phyloP scores from a whole-genome alignment of 2,113 vertebrate species.

The Oenanthe oenanthe region DNA sequence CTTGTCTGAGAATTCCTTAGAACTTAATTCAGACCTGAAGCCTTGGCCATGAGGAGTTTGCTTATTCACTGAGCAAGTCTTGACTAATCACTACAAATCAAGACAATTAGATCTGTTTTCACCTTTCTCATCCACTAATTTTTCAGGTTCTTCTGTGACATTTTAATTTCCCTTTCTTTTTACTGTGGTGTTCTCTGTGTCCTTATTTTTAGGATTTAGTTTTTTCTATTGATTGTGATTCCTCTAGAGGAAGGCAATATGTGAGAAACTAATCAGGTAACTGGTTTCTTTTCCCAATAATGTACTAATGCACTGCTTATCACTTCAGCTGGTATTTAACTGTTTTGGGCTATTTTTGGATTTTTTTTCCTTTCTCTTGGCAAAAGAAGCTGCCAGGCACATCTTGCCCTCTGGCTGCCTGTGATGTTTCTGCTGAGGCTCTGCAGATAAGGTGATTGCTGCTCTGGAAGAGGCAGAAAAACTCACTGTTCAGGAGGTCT shows the following conservation, averaged over 20 bases:
- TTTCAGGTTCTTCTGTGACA: not conserved
- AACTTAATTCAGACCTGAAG: not conserved
- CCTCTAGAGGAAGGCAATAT: not conserved
- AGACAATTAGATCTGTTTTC: not conserved
- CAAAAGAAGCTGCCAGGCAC: not conserved
- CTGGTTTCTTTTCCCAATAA: not conserved
- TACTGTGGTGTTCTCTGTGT: not conserved
- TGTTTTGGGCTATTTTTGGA: not conserved
- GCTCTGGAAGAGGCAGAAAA: not conserved
- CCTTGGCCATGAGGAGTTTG: not conserved
- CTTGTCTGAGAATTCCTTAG: not conserved
- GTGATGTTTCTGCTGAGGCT: not conserved
- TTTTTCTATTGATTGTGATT: not conserved
- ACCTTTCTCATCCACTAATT: not conserved
- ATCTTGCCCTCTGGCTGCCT: not conserved
- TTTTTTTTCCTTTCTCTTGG: not conserved
- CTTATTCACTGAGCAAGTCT: not conserved
- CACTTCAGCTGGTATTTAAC: not conserved
- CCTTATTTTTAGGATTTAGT: not conserved
- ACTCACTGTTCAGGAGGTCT: not conserved
- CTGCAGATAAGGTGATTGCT: not conserved
- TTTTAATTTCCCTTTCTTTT: not conserved
- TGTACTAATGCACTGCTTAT: not conserved
- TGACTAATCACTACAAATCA: not conserved
- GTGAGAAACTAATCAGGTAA: not conserved